Evolutionary conservation across 2,113 vertebrate species (phyloP).

Genomic region (Platycercus adscitus): DNA sequence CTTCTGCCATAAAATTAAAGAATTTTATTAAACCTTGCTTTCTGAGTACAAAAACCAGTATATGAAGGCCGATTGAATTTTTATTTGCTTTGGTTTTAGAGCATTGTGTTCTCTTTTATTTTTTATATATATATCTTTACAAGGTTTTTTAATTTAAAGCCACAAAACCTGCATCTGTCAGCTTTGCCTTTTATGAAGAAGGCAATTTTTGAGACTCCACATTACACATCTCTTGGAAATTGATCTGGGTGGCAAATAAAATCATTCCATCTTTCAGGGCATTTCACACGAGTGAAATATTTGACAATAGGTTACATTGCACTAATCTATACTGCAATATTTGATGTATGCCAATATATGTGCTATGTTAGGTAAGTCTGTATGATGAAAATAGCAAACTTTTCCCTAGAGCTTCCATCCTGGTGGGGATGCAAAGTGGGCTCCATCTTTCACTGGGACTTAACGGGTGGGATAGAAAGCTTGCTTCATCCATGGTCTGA

Average conservation of each 20-base stretch:
- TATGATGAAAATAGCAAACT: neutral
- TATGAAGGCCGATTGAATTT: conserved; percentile 70
- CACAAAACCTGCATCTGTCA: conserved; percentile 26
- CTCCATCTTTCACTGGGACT: neutral
- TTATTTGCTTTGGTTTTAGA: conserved; percentile 73
- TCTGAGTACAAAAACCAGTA: conserved; percentile 53
- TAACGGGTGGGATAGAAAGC: neutral
- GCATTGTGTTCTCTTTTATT: conserved; percentile 23
- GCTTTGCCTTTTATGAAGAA: conserved; percentile 18
- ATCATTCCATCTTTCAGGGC: neutral
- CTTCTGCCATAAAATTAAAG: conserved; percentile 77
- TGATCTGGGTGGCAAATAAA: neutral
- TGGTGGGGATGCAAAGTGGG: neutral
- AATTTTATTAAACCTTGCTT: conserved; percentile 78
- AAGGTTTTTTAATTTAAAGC: conserved; percentile 60
- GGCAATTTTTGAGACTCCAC: neutral
- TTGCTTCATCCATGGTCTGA: neutral
- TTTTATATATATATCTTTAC: neutral
- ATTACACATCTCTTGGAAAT: neutral
- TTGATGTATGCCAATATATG: neutral
- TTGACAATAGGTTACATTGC: neutral
- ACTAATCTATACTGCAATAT: neutral
- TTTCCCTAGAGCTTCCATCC: neutral
- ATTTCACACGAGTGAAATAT: neutral
- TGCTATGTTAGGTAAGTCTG: neutral